Base-by-base conservation (phyloP, 2,888 invertebrate genomes). In the Aradus depressus region DNA sequence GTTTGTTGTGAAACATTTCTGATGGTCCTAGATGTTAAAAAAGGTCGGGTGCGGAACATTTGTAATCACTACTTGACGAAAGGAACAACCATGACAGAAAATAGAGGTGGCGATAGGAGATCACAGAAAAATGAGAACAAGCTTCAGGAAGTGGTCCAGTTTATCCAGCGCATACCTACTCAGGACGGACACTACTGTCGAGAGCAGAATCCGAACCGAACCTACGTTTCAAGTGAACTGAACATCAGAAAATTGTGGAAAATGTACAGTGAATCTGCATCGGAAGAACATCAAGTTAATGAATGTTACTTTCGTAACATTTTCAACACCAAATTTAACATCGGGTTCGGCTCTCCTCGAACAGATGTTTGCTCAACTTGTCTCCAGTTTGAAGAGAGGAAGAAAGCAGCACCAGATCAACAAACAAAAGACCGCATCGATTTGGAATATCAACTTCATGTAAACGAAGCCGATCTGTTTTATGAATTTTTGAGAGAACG, bases 401-500 rank as follows among this genome's bases (percentile, higher is more conserved):
- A 42, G 2, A 50, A 50, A 43, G 3, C 39, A 26, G 43, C 41
- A 34, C 23, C 10, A 1, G 42, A 42, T 43, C 14, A 1, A 3
- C 28, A 25, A 1, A 42, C 2, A 26, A n/a, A 50, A 25, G 31
- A 42, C 5, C 8, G 8, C 16, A 18, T 48, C 31, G 28, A n/a
- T 3, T 3, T 12, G 10, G 22, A 44, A 31, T 44, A 31, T 19
- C 12, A 8, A 4, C n/a, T 44, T 8, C 44, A 60, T 39, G 61
- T 58, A 55, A 39, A 53, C 35, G 53, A 57, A 52, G 57, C 53
- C 5, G 58, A 62, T 32, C 52, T 58, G 16, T 62, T 63, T 55
- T 60, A 56, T 52, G 28, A 42, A 4, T 34, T 53, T 18, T 42
- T 62, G 18, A 58, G 52, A 39, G 58, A 57, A 38, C 39, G 56